Percentiles rank a stretch among this genome's conserved stretches.
These are phyloP conservation scores for Aphelinus certus DNA, from an alignment of 1,140 invertebrate species.

Conservation along the genomic window DNA sequence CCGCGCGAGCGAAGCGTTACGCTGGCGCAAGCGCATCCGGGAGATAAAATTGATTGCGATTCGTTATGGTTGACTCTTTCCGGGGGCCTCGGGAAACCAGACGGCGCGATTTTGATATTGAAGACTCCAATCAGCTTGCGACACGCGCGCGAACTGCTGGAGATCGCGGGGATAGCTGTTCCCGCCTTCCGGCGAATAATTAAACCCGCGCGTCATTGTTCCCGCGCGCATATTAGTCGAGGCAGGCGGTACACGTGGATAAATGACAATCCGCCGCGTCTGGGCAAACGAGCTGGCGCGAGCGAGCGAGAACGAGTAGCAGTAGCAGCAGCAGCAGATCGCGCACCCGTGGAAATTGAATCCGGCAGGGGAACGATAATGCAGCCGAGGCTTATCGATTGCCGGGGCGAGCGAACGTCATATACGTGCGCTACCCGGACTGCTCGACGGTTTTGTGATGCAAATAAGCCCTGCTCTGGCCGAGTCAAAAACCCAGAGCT, in stretches of 20 bases:
- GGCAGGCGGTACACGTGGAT: background rate
- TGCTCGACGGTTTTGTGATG: constrained; percentile 31
- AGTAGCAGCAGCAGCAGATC: too few relatives aligned
- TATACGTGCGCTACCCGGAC: background rate
- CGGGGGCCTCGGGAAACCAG: too few relatives aligned
- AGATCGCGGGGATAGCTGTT: background rate
- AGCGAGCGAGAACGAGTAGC: background rate
- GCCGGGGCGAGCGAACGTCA: background rate
- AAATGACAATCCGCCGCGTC: constrained; percentile 14
- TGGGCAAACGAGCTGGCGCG: constrained; percentile 3
- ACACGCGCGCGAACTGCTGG: too few relatives aligned
- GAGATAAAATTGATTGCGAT: too few relatives aligned
- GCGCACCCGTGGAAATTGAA: constrained; percentile 9
- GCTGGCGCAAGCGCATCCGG: too few relatives aligned
- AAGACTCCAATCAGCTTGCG: too few relatives aligned
- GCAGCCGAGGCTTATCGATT: constrained; percentile 23
- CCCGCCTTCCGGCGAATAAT: background rate
- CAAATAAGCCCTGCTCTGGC: constrained; percentile 4
- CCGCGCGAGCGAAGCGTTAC: too few relatives aligned
- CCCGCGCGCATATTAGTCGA: background rate
- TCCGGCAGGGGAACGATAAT: constrained; percentile 27
- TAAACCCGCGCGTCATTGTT: too few relatives aligned
- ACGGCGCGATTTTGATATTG: too few relatives aligned
- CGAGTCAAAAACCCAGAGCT: too few relatives aligned
- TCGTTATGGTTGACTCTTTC: too few relatives aligned